Evolutionary conservation across 2,888 invertebrate genomes (phyloP).

Genomic region (Melolontha melolontha): DNA sequence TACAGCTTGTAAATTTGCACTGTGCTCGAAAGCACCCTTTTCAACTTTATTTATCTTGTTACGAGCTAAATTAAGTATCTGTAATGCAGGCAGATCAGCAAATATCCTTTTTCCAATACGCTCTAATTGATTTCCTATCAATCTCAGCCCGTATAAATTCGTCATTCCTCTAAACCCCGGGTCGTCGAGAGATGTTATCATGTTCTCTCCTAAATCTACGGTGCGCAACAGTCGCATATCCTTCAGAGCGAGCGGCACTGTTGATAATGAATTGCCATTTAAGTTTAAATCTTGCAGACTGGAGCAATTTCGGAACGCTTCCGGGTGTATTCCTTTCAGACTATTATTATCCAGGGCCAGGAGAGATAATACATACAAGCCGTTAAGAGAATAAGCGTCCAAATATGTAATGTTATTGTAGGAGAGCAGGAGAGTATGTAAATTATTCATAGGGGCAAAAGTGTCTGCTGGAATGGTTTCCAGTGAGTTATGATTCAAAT

Average conservation of each 20-base stretch:
- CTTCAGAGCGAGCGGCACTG: constrained; percentile 83
- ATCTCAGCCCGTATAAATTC: constrained; percentile 86
- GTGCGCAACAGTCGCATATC: constrained; percentile 89
- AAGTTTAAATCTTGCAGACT: constrained; percentile 91
- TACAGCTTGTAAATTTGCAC: constrained; percentile 85
- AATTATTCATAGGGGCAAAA: constrained; percentile 91
- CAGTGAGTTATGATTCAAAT: constrained; percentile 86
- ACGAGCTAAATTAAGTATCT: constrained; percentile 88
- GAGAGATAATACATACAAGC: constrained; percentile 86
- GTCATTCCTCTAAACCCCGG: constrained; percentile 86
- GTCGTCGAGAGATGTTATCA: constrained; percentile 83
- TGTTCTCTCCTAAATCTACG: constrained; percentile 92
- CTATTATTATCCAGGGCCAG: constrained; percentile 89
- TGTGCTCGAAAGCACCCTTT: constrained; percentile 83
- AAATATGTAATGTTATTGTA: constrained; percentile 87
- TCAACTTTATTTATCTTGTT: constrained; percentile 85
- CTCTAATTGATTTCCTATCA: constrained; percentile 89
- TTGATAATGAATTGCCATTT: constrained; percentile 86
- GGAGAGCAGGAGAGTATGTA: constrained; percentile 88
- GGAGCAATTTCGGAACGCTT: constrained; percentile 91
- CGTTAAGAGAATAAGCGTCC: constrained; percentile 88
- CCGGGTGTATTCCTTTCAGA: constrained; percentile 85
- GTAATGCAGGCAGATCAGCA: constrained; percentile 81
- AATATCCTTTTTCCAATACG: constrained; percentile 86
- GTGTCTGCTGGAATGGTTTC: constrained; percentile 88